A percentile compares a stretch with the other conserved stretches of the same genome.
Evolutionary conservation across 1,140 invertebrate genomes (phyloP).

Genomic region (Bombus affinis): DNA sequence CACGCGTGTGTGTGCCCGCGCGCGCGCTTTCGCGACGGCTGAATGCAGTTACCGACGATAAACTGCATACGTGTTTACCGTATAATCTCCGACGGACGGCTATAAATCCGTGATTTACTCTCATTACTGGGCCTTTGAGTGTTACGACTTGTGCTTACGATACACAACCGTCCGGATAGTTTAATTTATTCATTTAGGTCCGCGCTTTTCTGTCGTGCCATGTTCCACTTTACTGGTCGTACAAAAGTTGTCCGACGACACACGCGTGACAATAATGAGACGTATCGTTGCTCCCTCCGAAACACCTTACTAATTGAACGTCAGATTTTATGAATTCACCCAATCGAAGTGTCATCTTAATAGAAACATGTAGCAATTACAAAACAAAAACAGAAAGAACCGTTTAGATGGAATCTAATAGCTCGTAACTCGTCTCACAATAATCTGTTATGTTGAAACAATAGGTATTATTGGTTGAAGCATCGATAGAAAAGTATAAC

Average conservation of each 20-base stretch:
- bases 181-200: conserved; percentile 67
- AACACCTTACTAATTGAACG: conserved; percentile 55
- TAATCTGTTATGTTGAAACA: too few species aligned
- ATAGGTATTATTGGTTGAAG: too few species aligned
- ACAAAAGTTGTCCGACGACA: conserved; percentile 45
- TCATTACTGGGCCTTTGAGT: conserved; percentile 66
- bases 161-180: conserved; percentile 56
- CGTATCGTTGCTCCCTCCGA: conserved; percentile 35
- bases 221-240: conserved; percentile 61
- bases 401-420: too few species aligned
- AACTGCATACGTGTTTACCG: conserved; percentile 68
- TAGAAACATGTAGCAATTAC: too few species aligned
- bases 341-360: too few species aligned
- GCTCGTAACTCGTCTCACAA: too few species aligned
- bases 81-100: conserved; percentile 67
- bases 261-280: conserved; percentile 48
- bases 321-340: conserved; percentile 27
- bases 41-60: conserved; percentile 63
- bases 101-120: conserved; percentile 71
- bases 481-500: too few species aligned
- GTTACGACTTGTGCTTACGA: conserved; percentile 63
- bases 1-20: conserved; percentile 44
- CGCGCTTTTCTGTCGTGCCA: conserved; percentile 41
- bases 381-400: too few species aligned
- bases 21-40: conserved; percentile 50